Evolutionary conservation across 2,888 invertebrate species (phyloP).

Genomic region (Leucoptera coffeella): DNA sequence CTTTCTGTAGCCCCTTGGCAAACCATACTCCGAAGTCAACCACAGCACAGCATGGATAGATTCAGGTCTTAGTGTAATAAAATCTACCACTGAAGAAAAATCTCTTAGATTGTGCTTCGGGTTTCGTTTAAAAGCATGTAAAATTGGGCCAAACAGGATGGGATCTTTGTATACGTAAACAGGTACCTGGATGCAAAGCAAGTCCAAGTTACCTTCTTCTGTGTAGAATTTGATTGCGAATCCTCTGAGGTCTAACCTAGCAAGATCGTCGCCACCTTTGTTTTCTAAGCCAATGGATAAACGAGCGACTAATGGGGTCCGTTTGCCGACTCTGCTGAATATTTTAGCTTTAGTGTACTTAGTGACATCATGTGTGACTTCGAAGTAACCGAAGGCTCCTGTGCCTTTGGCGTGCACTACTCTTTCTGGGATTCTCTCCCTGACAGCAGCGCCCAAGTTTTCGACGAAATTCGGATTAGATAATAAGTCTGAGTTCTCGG

Average conservation of each 20-base stretch:
- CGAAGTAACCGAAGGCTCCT: conserved; percentile 76
- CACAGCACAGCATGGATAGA: conserved; percentile 70
- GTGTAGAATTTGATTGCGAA: conserved; percentile 85
- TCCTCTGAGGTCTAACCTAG: conserved; percentile 70
- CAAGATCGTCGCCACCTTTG: conserved; percentile 76
- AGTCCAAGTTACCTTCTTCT: no score
- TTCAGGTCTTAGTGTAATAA: conserved; percentile 73
- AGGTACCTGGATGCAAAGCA: conserved; percentile 80
- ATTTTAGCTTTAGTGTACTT: conserved; percentile 69
- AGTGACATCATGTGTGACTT: no score
- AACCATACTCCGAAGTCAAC: conserved; percentile 78
- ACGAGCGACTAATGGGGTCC: conserved; percentile 65
- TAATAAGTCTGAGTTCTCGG: conserved; percentile 69
- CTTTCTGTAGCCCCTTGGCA: conserved; percentile 80
- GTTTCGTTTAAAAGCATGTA: conserved; percentile 87
- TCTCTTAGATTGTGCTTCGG: conserved; percentile 80
- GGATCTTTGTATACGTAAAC: conserved; percentile 85
- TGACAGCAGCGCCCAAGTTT: conserved; percentile 33
- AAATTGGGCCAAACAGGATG: conserved; percentile 73
- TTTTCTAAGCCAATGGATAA: conserved; percentile 78
- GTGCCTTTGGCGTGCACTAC: conserved; percentile 90
- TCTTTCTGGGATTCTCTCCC: conserved; percentile 84
- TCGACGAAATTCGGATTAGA: conserved; percentile 68
- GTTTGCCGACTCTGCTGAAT: conserved; percentile 67
- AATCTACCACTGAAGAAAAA: conserved; percentile 83